Evolutionary conservation across 1,140 invertebrate species (phyloP).

Genomic region (Listronotus bonariensis): DNA sequence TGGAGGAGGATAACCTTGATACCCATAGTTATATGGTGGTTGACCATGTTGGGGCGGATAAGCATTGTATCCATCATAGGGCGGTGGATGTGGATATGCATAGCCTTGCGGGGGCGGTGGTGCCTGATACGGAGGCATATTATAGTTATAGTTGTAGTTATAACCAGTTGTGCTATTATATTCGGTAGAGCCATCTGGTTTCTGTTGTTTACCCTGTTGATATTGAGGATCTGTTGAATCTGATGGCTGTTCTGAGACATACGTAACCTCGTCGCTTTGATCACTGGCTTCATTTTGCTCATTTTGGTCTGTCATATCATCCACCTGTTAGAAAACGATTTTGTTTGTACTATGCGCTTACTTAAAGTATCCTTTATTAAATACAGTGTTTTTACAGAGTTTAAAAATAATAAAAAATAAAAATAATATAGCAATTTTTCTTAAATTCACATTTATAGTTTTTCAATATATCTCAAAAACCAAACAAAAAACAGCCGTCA

Average conservation of each 20-base stretch:
- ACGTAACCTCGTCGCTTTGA: conserved; percentile 48
- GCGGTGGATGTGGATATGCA: conserved; percentile 47
- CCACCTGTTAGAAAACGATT: background rate
- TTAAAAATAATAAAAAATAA: too few species aligned
- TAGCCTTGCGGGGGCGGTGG: conserved; percentile 47
- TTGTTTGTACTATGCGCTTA: too few species aligned
- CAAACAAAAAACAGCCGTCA: too few species aligned
- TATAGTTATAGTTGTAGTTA: conserved; percentile 49
- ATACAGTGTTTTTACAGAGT: too few species aligned
- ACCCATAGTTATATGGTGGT: conserved; percentile 50
- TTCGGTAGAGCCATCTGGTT: conserved; percentile 32
- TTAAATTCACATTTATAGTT: too few species aligned
- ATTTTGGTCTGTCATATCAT: conserved; percentile 13
- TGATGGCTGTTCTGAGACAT: conserved; percentile 45
- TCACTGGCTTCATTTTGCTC: conserved; percentile 42
- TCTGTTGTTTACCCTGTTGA: conserved; percentile 31
- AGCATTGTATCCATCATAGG: conserved; percentile 45
- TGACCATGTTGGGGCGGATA: conserved; percentile 41
- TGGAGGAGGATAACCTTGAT: conserved; percentile 46
- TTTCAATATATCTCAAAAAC: too few species aligned
- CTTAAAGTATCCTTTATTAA: too few species aligned
- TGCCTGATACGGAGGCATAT: conserved; percentile 33
- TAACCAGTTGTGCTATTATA: conserved; percentile 44
- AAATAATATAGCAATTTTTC: too few species aligned
- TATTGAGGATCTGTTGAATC: conserved; percentile 17